Evolutionary conservation across 2,113 vertebrate species (phyloP).

Genomic region (Pyxicephalus adspersus): DNA sequence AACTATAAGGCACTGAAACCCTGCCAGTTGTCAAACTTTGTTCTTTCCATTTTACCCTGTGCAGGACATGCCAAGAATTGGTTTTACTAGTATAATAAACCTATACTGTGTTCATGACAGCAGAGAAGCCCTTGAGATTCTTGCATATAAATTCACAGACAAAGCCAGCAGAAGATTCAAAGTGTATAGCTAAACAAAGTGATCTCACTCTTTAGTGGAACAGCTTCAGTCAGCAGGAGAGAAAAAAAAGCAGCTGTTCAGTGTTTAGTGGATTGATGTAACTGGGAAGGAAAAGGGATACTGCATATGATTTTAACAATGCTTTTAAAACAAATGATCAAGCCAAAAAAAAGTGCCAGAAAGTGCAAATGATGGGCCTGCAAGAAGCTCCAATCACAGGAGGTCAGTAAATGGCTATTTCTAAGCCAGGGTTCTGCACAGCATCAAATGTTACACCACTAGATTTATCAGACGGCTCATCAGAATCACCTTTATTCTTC

Average conservation of each 20-base stretch:
- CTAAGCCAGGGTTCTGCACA: neutral
- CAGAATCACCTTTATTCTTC: neutral
- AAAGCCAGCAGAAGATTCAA: too few relatives aligned
- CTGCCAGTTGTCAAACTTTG: neutral
- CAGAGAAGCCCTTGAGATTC: too few relatives aligned
- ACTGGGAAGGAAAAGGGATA: neutral
- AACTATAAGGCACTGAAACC: too few relatives aligned
- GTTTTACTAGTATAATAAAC: too few relatives aligned
- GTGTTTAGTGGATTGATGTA: neutral
- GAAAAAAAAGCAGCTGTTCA: neutral
- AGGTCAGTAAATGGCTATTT: neutral
- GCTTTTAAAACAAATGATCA: neutral
- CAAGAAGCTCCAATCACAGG: neutral
- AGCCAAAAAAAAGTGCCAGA: too few relatives aligned
- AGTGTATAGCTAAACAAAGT: neutral
- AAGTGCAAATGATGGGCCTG: too few relatives aligned
- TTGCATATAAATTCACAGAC: too few relatives aligned
- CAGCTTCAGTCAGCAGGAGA: neutral
- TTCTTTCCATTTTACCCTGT: neutral
- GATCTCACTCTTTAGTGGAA: neutral
- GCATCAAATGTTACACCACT: neutral
- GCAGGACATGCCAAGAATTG: too few relatives aligned
- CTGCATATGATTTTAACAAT: too few relatives aligned
- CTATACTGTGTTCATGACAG: neutral
- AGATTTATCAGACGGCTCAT: slow-evolving; percentile 15